Evolutionary conservation across 2,888 invertebrate species (phyloP).

Genomic region (Parascotia fuliginaria): DNA sequence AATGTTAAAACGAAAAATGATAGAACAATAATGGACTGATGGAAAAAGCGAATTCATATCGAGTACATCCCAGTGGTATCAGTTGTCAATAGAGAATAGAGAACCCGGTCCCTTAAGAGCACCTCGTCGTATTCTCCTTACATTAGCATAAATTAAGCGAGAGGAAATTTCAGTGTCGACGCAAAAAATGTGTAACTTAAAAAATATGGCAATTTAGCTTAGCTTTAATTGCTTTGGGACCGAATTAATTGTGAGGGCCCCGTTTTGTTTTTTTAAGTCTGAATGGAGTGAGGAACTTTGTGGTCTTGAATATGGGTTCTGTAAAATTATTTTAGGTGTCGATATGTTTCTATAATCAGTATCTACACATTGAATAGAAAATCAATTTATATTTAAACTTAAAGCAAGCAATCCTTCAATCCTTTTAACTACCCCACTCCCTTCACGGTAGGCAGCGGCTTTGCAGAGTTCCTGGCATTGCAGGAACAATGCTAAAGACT

Average conservation of each 20-base stretch:
- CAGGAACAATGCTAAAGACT: too few relatives aligned
- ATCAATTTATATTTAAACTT: too few relatives aligned
- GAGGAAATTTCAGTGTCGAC: slow-evolving; percentile 46
- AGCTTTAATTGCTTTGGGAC: slow-evolving; percentile 46
- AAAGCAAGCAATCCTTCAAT: too few relatives aligned
- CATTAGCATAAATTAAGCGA: slow-evolving; percentile 46
- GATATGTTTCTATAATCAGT: too few relatives aligned
- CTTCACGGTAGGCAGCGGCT: too few relatives aligned
- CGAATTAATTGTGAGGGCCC: slow-evolving; percentile 35
- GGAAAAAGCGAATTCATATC: neutral
- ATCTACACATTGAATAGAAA: too few relatives aligned
- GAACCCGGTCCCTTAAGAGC: slow-evolving; percentile 23
- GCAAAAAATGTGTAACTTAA: slow-evolving; percentile 47
- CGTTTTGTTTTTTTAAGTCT: slow-evolving; percentile 11
- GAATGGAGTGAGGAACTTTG: neutral
- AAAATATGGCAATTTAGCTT: slow-evolving; percentile 48
- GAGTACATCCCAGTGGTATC: neutral
- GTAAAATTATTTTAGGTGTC: too few relatives aligned
- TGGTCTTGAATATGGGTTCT: neutral
- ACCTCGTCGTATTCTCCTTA: slow-evolving; percentile 14
- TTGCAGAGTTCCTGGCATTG: too few relatives aligned
- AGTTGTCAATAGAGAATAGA: neutral
- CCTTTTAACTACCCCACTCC: too few relatives aligned
- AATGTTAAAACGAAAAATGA: neutral
- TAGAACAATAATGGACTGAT: neutral